phyloP scores from a whole-genome alignment of 1,140 invertebrate species.

The Maconellicoccus hirsutus region DNA sequence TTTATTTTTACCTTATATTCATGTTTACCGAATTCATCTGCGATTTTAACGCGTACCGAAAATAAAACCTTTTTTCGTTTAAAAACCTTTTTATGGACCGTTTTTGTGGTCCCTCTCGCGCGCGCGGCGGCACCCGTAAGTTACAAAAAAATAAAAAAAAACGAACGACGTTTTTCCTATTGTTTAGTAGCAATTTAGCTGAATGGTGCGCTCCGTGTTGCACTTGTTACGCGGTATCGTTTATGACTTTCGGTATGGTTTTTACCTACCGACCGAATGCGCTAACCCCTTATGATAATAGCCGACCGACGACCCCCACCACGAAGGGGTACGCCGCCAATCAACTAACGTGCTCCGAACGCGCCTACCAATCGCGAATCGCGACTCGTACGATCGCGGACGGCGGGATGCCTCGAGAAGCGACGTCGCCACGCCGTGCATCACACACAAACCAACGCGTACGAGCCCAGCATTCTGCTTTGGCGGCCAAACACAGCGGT shows the following conservation, averaged over 20 bases:
- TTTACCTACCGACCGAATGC: conserved; percentile 16
- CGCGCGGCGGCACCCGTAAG: conserved; percentile 9
- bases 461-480: not conserved
- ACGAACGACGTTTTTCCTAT: conserved; percentile 12
- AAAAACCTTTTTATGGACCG: conserved; percentile 17
- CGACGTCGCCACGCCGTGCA: not conserved
- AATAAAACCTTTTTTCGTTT: not conserved
- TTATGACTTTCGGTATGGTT: conserved; percentile 21
- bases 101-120: conserved; percentile 13
- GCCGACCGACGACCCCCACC: not conserved
- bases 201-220: conserved; percentile 4
- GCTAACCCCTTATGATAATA: conserved; percentile 8
- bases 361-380: not conserved
- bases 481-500: no score
- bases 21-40: not conserved
- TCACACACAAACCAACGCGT: not conserved
- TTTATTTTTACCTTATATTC: conserved; percentile 11
- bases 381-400: not conserved
- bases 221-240: conserved; percentile 21
- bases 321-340: not conserved
- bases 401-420: not conserved
- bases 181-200: conserved; percentile 20
- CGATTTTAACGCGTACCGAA: conserved; percentile 2
- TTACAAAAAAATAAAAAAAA: not conserved
- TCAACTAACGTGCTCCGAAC: not conserved